A percentile compares a stretch with the other conserved stretches of the same genome.
Evolutionary conservation across 2,888 invertebrate genomes (phyloP).

Genomic region (Deilephila elpenor): DNA sequence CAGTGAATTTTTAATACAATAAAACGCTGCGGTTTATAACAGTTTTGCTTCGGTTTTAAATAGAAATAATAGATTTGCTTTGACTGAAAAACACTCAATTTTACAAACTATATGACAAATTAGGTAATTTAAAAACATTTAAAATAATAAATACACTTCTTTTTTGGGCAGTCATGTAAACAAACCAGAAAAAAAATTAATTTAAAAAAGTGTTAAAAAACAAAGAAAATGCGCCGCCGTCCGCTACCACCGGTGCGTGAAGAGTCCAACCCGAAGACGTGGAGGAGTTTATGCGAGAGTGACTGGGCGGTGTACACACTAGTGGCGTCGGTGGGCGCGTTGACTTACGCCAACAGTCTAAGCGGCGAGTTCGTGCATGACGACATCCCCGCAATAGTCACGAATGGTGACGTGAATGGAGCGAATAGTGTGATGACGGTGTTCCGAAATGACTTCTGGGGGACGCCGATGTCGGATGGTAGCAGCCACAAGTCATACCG

Average conservation of each 20-base stretch:
- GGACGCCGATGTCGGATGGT: slow-evolving; percentile 92
- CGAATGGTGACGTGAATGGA: slow-evolving; percentile 92
- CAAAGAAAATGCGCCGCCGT: slow-evolving; percentile 74
- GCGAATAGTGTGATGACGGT: slow-evolving; percentile 85
- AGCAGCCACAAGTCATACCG: slow-evolving; percentile 95
- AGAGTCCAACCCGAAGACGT: slow-evolving; percentile 68
- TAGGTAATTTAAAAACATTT: too few relatives aligned
- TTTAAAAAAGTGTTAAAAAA: slow-evolving; percentile 11
- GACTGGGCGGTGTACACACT: slow-evolving; percentile 87
- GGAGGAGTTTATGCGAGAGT: slow-evolving; percentile 68
- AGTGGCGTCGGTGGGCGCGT: slow-evolving; percentile 87
- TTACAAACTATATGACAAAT: too few relatives aligned
- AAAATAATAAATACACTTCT: too few relatives aligned
- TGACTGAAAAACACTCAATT: too few relatives aligned
- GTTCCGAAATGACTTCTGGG: slow-evolving; percentile 94
- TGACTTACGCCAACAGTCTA: slow-evolving; percentile 90
- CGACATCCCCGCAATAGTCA: slow-evolving; percentile 92
- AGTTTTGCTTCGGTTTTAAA: too few relatives aligned
- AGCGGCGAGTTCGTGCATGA: slow-evolving; percentile 94
- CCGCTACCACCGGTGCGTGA: slow-evolving; percentile 76
- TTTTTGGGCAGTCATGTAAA: neutral
- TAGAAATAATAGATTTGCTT: too few relatives aligned
- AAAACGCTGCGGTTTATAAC: too few relatives aligned
- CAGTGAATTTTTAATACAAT: neutral
- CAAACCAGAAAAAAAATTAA: neutral